Percentiles rank a stretch among this genome's conserved stretches.
Conservation (phyloP, 2,113 vertebrate species). For the Etia nguti region DNA sequence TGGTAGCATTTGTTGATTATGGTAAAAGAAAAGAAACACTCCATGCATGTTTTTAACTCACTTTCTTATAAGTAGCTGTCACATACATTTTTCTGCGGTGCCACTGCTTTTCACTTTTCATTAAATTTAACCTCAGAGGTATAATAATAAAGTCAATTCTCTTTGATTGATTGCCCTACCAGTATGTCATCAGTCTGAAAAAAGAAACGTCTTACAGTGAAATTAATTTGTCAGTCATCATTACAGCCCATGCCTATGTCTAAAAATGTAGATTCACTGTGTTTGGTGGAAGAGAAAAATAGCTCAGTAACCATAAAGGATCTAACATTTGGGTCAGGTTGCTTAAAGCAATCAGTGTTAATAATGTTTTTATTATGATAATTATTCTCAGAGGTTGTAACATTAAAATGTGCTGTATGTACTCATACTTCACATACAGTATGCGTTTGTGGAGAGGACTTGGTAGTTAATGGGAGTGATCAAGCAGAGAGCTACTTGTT, state of each 20-base stretch:
- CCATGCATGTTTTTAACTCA: not conserved
- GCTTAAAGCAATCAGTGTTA: not conserved
- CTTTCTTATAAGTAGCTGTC: not conserved
- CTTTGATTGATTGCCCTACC: not conserved
- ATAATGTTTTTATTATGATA: not conserved
- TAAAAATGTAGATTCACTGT: not conserved
- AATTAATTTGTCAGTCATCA: not conserved
- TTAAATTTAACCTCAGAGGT: not conserved
- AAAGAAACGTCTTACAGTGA: not conserved
- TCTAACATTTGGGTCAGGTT: not conserved
- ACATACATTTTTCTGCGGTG: not conserved
- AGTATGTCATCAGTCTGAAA: not conserved
- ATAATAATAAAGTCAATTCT: not conserved
- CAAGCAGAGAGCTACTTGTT: conserved; percentile 60
- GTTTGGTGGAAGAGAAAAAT: not conserved
- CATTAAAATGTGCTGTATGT: not conserved
- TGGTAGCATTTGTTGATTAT: not conserved
- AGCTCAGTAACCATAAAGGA: not conserved
- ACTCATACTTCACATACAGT: not conserved
- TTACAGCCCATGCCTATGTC: not conserved
- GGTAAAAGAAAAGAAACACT: not conserved
- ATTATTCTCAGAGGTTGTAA: not conserved
- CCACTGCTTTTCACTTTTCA: not conserved
- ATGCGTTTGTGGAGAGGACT: not conserved
- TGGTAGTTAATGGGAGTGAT: conserved; percentile 7